These are phyloP conservation scores for Poeciliopsis turrubarensis DNA, from an alignment of 2,113 vertebrate genomes.

Conservation along the genomic window DNA sequence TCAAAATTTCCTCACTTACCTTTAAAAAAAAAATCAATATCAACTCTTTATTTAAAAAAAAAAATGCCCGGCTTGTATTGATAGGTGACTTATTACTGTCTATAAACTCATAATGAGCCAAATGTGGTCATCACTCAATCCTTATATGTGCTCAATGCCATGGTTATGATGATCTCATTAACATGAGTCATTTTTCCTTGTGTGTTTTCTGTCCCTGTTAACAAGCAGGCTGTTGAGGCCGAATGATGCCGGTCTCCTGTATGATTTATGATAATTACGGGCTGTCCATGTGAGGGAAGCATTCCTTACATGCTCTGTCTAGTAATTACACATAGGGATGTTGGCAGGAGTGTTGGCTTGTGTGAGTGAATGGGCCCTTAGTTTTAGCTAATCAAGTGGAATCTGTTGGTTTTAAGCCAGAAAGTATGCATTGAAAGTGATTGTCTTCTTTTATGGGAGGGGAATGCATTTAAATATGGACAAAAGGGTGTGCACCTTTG, in stretches of 20 bases:
- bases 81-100: slow-evolving; percentile 33
- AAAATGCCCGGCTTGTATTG: not conserved
- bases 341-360: slow-evolving; percentile 29
- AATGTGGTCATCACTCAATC: slow-evolving; percentile 38
- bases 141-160: slow-evolving; percentile 49
- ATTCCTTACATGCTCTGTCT: slow-evolving; percentile 33
- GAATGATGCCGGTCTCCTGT: slow-evolving; percentile 48
- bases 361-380: slow-evolving; percentile 28
- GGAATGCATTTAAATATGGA: slow-evolving; percentile 3
- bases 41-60: too few species aligned
- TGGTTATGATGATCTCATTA: slow-evolving; percentile 66
- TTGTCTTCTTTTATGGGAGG: not conserved
- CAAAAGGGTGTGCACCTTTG: not conserved
- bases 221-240: slow-evolving; percentile 15
- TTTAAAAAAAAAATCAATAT: not conserved
- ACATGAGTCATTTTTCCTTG: slow-evolving; percentile 33
- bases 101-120: not conserved
- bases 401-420: not conserved
- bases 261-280: slow-evolving; percentile 62
- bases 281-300: slow-evolving; percentile 26
- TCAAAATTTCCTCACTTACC: not conserved
- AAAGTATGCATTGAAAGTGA: not conserved
- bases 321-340: slow-evolving; percentile 53
- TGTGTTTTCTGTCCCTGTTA: slow-evolving; percentile 24
- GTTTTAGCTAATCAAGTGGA: slow-evolving; percentile 3